Base-by-base conservation (phyloP, 2,797 vertebrate species). In the Chanos chanos region DNA sequence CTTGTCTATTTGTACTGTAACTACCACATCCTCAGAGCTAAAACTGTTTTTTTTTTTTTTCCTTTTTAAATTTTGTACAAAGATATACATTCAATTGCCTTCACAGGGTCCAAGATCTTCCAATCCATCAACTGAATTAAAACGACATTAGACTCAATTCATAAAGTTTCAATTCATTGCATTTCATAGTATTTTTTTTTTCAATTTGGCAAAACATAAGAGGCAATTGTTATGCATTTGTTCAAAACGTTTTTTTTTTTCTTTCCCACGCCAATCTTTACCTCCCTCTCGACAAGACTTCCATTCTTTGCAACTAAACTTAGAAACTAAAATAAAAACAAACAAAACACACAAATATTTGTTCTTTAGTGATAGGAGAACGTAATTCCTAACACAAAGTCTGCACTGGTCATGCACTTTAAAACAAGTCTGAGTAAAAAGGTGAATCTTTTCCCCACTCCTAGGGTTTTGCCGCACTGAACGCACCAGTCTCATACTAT, bases 1-100 rank as follows among this genome's bases (percentile, higher is more conserved):
- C 79, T 90, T 89, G 83, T 94, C 92, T 95, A 71, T 68, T 56
- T 33, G 56, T 70, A 94, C 91, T 79, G 81, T 91, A 84, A 92
- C 93, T 95, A 94, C 91, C 86, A 90, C 92, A 89, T 93, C 91
- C 92, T 92, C 90, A 86, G 89, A 94, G 91, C 91, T 90, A 91
- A n/a, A 87, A 88, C 84, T 83, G 89, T 92, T 54, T 30, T 61
- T 21, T 83, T 89, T 92, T n/a, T n/a, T n/a, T n/a, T n/a, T n/a
- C n/a, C n/a, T n/a, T n/a, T n/a, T n/a, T n/a, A n/a, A n/a, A n/a
- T n/a, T n/a, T 86, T 94, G 88, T 92, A 89, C 93, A 91, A 93
- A 92, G 92, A 93, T 90, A 93, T 91, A 92, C 93, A 94, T 93
- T 91, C 89, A 90, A 83, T 84, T 84, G 87, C 86, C 87, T 88